A percentile compares a stretch with the other conserved stretches of the same genome.
phyloP scores from a whole-genome alignment of 2,888 invertebrate species.

The Tipula helvola region DNA sequence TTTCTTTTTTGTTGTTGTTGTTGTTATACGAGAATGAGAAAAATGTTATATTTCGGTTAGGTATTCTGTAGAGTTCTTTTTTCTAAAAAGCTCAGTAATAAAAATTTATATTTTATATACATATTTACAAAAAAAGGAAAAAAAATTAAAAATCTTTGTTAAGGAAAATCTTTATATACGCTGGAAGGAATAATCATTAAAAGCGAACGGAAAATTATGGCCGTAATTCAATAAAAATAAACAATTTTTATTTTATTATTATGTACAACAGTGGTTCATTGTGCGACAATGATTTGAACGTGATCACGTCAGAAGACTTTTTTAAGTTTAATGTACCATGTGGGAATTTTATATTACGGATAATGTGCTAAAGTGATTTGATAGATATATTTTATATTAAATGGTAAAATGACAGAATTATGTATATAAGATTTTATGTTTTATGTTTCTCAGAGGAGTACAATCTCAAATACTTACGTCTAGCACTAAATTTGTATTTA shows the following conservation, averaged over 20 bases:
- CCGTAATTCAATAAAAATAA: background rate
- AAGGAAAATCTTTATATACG: background rate
- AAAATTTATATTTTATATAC: background rate
- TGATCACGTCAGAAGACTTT: background rate
- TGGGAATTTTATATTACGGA: background rate
- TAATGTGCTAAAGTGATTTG: background rate
- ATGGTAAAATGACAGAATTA: too few relatives aligned
- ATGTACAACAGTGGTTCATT: background rate
- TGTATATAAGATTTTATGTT: too few relatives aligned
- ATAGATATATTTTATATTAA: too few relatives aligned
- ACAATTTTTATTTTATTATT: background rate
- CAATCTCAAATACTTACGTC: too few relatives aligned
- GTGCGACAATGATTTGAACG: background rate
- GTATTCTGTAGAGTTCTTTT: too few relatives aligned
- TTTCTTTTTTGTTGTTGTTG: too few relatives aligned
- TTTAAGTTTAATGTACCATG: background rate
- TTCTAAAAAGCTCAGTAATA: background rate
- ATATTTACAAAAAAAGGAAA: background rate
- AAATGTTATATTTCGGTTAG: too few relatives aligned
- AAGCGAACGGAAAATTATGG: background rate
- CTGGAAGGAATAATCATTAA: background rate
- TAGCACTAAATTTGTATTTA: too few relatives aligned
- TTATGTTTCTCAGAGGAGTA: too few relatives aligned
- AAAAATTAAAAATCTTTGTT: background rate
- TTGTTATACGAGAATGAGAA: too few relatives aligned